These are phyloP conservation scores for Panopea generosa DNA, from an alignment of 2,888 invertebrate species.

Conservation along the genomic window DNA sequence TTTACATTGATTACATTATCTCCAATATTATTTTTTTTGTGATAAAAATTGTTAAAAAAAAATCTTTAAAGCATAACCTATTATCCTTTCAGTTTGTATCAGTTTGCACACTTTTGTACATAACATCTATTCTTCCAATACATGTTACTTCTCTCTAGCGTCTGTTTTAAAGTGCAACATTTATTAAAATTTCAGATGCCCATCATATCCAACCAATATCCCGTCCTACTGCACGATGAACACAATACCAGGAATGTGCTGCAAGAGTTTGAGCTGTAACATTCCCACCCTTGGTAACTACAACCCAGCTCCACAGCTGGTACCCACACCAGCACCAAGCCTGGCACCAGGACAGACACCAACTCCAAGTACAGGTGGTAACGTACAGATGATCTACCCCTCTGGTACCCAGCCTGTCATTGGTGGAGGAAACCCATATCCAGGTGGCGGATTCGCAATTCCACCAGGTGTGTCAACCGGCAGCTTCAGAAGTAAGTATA, in stretches of 20 bases:
- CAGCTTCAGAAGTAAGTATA: constrained; percentile 59
- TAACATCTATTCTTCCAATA: too few relatives aligned
- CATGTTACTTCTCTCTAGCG: too few relatives aligned
- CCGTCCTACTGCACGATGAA: constrained; percentile 71
- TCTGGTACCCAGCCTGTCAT: constrained; percentile 51
- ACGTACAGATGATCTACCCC: constrained; percentile 57
- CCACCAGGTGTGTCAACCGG: constrained; percentile 58
- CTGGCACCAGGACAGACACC: constrained; percentile 64
- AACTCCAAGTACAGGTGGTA: constrained; percentile 37
- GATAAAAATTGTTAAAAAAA: too few relatives aligned
- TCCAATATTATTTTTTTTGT: too few relatives aligned
- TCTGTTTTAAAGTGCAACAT: too few relatives aligned
- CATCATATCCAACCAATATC: constrained; percentile 69
- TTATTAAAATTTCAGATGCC: constrained; percentile 73
- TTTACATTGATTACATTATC: too few relatives aligned
- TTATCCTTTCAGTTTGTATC: too few relatives aligned
- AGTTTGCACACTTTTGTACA: too few relatives aligned
- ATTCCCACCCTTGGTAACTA: constrained; percentile 73
- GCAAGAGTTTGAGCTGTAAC: constrained; percentile 71
- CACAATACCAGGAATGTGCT: constrained; percentile 75
- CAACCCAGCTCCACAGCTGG: constrained; percentile 69
- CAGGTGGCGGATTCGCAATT: constrained; percentile 59
- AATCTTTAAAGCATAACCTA: too few relatives aligned
- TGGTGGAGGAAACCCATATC: constrained; percentile 42
- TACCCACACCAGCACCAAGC: constrained; percentile 69